Percentiles rank a stretch among this genome's conserved stretches.
These are phyloP conservation scores for Patella vulgata DNA, from an alignment of 1,140 invertebrate genomes.

Conservation along the genomic window DNA sequence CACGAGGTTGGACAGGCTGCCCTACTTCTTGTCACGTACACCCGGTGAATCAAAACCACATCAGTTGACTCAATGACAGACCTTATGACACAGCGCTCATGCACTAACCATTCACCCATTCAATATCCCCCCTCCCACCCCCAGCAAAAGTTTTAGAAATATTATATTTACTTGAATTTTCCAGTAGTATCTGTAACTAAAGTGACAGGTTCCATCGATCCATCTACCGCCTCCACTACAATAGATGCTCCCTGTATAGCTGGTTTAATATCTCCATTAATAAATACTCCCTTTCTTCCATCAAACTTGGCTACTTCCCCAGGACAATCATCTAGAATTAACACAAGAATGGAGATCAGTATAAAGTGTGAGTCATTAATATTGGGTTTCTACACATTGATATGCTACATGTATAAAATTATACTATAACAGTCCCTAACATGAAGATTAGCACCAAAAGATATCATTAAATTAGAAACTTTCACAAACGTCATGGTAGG, in stretches of 20 bases:
- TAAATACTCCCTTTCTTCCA: slow-evolving; percentile 71
- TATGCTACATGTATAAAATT: not conserved
- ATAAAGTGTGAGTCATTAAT: too few relatives aligned
- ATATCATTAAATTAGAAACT: not conserved
- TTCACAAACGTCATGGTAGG: too few relatives aligned
- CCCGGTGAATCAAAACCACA: too few relatives aligned
- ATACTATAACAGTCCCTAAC: not conserved
- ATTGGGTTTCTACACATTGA: too few relatives aligned
- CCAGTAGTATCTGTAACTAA: slow-evolving; percentile 73
- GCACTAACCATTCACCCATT: too few relatives aligned
- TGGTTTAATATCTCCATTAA: slow-evolving; percentile 74
- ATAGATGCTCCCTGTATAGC: slow-evolving; percentile 76
- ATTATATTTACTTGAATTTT: slow-evolving; percentile 64
- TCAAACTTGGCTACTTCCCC: slow-evolving; percentile 71
- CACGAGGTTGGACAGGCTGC: too few relatives aligned
- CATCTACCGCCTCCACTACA: slow-evolving; percentile 66
- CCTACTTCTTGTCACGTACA: too few relatives aligned
- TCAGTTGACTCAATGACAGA: too few relatives aligned
- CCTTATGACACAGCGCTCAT: too few relatives aligned
- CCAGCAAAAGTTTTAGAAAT: too few relatives aligned
- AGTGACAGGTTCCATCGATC: slow-evolving; percentile 37
- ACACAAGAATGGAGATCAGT: slow-evolving; percentile 7
- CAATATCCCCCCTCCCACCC: too few relatives aligned
- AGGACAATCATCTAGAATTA: slow-evolving; percentile 76
- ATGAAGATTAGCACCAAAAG: not conserved